Conservation (phyloP, 2,888 invertebrate species). For the Leptopilina myrica region DNA sequence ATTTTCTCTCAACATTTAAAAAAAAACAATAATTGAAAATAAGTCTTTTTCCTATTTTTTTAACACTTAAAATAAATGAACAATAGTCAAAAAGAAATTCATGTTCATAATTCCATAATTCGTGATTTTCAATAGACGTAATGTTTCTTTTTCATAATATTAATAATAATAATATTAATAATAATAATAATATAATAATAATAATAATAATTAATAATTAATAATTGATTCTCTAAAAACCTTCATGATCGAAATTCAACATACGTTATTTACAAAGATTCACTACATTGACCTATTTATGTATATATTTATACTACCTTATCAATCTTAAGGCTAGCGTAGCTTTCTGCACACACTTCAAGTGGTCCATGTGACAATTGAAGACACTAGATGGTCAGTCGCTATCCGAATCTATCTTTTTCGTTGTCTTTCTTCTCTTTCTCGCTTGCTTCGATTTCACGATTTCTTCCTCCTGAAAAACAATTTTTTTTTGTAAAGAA, state of each 20-base stretch:
- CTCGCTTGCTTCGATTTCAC: slow-evolving; percentile 94
- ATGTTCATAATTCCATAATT: neutral
- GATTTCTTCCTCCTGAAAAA: slow-evolving; percentile 88
- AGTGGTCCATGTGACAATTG: slow-evolving; percentile 73
- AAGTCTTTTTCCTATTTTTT: neutral
- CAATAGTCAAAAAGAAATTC: neutral
- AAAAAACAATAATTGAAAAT: neutral
- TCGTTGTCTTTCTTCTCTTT: slow-evolving; percentile 87
- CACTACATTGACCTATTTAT: slow-evolving; percentile 61
- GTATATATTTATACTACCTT: slow-evolving; percentile 70
- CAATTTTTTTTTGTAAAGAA: no score
- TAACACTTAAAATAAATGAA: neutral
- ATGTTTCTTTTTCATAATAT: no score
- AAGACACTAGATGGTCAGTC: slow-evolving; percentile 84
- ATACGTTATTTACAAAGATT: slow-evolving; percentile 64
- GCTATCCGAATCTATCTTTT: slow-evolving; percentile 89
- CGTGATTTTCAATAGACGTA: slow-evolving; percentile 5
- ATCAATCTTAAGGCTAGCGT: slow-evolving; percentile 73
- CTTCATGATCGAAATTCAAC: slow-evolving; percentile 56
- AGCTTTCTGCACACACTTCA: slow-evolving; percentile 73
- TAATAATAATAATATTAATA: no score
- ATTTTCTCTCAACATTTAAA: neutral
- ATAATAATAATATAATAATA: no score
- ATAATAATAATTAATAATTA: no score
- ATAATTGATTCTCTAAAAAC: slow-evolving; percentile 28